Conservation (phyloP, 2,888 invertebrate species). For the Rhaphigaster nebulosa region DNA sequence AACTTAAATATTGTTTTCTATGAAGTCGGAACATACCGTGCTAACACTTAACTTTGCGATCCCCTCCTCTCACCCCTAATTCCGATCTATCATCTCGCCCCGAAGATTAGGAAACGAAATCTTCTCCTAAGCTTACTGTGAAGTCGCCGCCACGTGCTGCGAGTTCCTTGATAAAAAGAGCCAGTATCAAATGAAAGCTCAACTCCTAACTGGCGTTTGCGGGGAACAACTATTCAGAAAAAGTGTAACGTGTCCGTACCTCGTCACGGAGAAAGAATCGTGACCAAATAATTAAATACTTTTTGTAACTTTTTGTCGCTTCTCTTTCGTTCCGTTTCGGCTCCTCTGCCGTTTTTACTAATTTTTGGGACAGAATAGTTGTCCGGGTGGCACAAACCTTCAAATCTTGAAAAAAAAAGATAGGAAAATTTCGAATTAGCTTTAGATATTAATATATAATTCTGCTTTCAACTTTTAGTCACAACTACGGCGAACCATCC, state of each 20-base stretch:
- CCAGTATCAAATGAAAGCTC: slow-evolving; percentile 14
- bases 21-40: too few species aligned
- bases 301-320: slow-evolving; percentile 52
- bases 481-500: too few species aligned
- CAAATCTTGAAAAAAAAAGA: too few species aligned
- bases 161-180: neutral
- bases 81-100: neutral
- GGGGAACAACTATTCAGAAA: slow-evolving; percentile 2
- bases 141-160: neutral
- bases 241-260: slow-evolving; percentile 53
- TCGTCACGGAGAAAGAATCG: slow-evolving; percentile 55
- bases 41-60: too few species aligned
- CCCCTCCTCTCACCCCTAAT: neutral
- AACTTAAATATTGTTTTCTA: too few species aligned
- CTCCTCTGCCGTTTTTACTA: neutral
- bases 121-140: neutral
- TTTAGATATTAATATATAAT: too few species aligned
- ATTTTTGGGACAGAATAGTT: neutral
- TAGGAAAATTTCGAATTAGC: too few species aligned
- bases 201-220: neutral
- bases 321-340: slow-evolving; percentile 50
- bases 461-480: too few species aligned
- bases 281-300: slow-evolving; percentile 57
- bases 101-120: neutral
- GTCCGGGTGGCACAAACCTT: too few species aligned